phyloP scores from a whole-genome alignment of 2,797 vertebrate species.

The Pseudochirops cupreus region DNA sequence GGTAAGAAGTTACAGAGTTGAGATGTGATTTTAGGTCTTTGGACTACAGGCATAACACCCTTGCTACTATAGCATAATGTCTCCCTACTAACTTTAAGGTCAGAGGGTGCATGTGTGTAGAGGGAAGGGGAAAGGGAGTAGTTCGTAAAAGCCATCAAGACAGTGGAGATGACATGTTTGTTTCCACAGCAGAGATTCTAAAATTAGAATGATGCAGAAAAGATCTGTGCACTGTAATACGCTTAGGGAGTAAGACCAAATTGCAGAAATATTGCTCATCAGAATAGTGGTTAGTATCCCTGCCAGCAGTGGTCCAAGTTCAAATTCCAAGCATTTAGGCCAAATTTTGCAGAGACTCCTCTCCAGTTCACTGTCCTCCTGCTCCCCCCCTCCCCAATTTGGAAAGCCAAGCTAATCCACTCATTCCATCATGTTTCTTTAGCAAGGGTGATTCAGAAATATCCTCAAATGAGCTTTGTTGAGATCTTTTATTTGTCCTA shows the following conservation, averaged over 20 bases:
- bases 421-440: not conserved
- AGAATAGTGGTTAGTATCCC: slow-evolving; percentile 1
- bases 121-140: not conserved
- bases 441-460: slow-evolving; percentile 14
- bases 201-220: slow-evolving; percentile 55
- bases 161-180: slow-evolving; percentile 56
- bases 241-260: slow-evolving; percentile 31
- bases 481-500: slow-evolving; percentile 16
- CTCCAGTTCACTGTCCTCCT: not conserved
- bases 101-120: not conserved
- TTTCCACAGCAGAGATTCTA: slow-evolving; percentile 58
- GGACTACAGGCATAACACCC: not conserved
- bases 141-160: slow-evolving; percentile 42
- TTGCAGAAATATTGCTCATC: slow-evolving; percentile 21
- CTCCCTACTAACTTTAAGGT: not conserved
- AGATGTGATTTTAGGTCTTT: not conserved
- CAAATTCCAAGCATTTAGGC: slow-evolving; percentile 43
- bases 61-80: not conserved
- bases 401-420: not conserved
- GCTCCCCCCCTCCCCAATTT: not conserved
- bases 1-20: not conserved
- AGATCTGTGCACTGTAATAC: slow-evolving; percentile 34
- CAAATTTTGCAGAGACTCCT: slow-evolving; percentile 32
- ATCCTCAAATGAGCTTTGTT: slow-evolving; percentile 14
- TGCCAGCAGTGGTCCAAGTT: slow-evolving; percentile 46